phyloP scores from a whole-genome alignment of 1,140 invertebrate species.

The Psilanteris sp. region DNA sequence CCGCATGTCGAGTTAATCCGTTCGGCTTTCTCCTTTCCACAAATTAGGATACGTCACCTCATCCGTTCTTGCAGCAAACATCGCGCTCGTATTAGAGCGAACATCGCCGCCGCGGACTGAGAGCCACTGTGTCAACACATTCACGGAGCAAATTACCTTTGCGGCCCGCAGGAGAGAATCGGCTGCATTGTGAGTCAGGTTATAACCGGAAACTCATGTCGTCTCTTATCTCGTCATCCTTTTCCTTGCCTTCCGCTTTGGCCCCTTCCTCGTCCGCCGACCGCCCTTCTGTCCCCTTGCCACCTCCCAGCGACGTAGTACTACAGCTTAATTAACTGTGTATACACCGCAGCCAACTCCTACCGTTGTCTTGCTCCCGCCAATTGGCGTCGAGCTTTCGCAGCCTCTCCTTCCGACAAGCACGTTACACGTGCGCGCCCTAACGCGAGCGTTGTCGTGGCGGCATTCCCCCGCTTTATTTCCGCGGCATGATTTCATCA shows the following conservation, averaged over 20 bases:
- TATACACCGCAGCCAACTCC: conserved; percentile 78
- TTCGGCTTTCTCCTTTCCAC: conserved; percentile 31
- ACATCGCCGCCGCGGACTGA: conserved; percentile 18
- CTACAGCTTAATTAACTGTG: conserved; percentile 79
- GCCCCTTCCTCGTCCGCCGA: conserved; percentile 29
- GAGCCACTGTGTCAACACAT: conserved; percentile 62
- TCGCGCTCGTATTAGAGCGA: conserved; percentile 31
- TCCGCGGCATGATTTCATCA: conserved; percentile 78
- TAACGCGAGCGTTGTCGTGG: conserved; percentile 44
- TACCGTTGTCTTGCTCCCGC: conserved; percentile 77
- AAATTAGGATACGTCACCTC: conserved; percentile 54
- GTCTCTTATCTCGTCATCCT: conserved; percentile 41
- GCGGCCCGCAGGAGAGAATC: conserved; percentile 66
- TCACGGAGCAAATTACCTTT: conserved; percentile 59
- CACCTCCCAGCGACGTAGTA: conserved; percentile 57
- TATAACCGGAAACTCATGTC: conserved; percentile 70
- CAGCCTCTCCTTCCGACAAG: conserved; percentile 58
- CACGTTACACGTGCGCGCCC: conserved; percentile 67
- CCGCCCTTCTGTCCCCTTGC: conserved; percentile 24
- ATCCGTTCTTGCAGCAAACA: conserved; percentile 35
- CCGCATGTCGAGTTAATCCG: conserved; percentile 22
- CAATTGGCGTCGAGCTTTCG: conserved; percentile 72
- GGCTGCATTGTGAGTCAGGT: conserved; percentile 52
- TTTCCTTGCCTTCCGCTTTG: conserved; percentile 35
- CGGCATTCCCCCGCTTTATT: conserved; percentile 72